phyloP scores from a whole-genome alignment of 2,888 invertebrate genomes.

The Caenorhabditis wallacei region DNA sequence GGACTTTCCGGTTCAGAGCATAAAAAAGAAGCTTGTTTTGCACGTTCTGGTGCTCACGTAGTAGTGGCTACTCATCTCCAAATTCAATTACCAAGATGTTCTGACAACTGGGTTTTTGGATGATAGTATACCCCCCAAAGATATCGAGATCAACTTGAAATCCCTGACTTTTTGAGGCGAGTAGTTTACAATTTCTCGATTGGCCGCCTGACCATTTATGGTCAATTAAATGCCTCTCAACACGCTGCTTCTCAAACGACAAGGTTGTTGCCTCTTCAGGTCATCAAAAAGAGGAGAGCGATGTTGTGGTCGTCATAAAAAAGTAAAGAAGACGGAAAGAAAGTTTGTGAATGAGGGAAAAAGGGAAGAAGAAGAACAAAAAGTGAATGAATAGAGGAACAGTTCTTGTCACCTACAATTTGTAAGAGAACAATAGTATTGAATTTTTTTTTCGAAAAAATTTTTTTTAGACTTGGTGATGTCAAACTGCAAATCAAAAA shows the following conservation, averaged over 20 bases:
- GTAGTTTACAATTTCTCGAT: constrained; percentile 37
- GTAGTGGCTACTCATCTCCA: constrained; percentile 14
- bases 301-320: constrained; percentile 56
- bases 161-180: constrained; percentile 8
- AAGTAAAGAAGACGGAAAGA: constrained; percentile 36
- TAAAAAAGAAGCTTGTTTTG: constrained; percentile 8
- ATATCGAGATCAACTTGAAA: background rate
- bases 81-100: constrained; percentile 8
- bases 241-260: constrained; percentile 55
- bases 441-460: background rate
- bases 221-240: constrained; percentile 65
- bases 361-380: constrained; percentile 19
- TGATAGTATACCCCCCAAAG: background rate
- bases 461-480: no score
- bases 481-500: no score
- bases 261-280: constrained; percentile 62
- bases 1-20: constrained; percentile 25
- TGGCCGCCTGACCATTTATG: constrained; percentile 57
- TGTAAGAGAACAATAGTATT: constrained; percentile 11
- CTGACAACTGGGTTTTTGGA: no score
- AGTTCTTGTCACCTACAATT: constrained; percentile 18
- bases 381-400: constrained; percentile 12
- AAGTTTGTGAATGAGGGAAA: constrained; percentile 25
- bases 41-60: constrained; percentile 45
- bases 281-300: constrained; percentile 51